Percentiles rank a stretch among this genome's conserved stretches.
Conservation (phyloP, 1,140 invertebrate genomes). For the Eriosoma lanigerum region DNA sequence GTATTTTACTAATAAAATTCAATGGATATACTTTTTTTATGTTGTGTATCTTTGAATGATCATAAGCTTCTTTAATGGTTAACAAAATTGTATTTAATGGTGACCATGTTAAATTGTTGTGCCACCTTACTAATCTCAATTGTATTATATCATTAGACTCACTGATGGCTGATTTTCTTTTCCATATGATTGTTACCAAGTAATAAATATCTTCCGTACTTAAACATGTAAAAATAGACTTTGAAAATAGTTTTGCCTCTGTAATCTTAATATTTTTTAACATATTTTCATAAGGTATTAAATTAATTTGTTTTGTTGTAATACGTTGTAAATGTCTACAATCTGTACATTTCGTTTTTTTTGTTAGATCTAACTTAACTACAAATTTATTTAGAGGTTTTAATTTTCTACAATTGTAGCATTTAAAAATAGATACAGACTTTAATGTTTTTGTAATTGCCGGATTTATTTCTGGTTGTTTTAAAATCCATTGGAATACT, state of each 20-base stretch:
- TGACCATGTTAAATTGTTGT: constrained; percentile 65
- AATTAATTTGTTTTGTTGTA: constrained; percentile 52
- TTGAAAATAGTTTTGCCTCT: constrained; percentile 52
- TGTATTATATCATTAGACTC: constrained; percentile 64
- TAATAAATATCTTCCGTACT: constrained; percentile 64
- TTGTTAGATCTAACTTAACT: constrained; percentile 48
- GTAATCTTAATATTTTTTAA: constrained; percentile 51
- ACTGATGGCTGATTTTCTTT: constrained; percentile 67
- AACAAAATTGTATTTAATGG: constrained; percentile 74
- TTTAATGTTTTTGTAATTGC: constrained; percentile 29
- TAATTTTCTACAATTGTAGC: constrained; percentile 52
- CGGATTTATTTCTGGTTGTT: constrained; percentile 53
- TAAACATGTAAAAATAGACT: constrained; percentile 50
- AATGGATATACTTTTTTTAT: constrained; percentile 5
- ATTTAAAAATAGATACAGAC: constrained; percentile 37
- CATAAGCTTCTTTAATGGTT: constrained; percentile 66
- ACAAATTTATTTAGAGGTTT: constrained; percentile 49
- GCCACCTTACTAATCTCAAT: constrained; percentile 65
- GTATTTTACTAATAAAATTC: constrained; percentile 24
- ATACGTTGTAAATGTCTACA: constrained; percentile 53
- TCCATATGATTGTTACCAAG: constrained; percentile 69
- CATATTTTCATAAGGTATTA: constrained; percentile 53
- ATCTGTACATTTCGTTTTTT: constrained; percentile 51
- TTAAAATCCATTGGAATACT: constrained; percentile 51
- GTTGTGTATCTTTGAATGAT: constrained; percentile 60